Percentiles rank a stretch among this genome's conserved stretches.
phyloP scores from a whole-genome alignment of 2,797 vertebrate genomes.

The Acridotheres tristis region DNA sequence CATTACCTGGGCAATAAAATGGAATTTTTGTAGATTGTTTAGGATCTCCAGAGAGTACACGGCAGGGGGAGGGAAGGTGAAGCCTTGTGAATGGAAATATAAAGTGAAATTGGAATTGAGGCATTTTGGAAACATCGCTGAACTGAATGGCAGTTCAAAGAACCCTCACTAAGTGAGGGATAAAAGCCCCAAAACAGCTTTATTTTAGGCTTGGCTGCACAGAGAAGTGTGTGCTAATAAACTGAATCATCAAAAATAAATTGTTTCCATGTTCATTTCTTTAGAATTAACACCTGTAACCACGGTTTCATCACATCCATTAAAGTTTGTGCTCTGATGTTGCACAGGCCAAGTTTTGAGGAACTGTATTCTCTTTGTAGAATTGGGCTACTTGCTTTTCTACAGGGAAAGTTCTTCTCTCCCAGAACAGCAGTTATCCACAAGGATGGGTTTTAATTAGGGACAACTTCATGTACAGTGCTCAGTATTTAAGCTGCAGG shows the following conservation, averaged over 20 bases:
- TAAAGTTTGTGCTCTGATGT: neutral
- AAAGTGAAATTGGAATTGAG: constrained; percentile 26
- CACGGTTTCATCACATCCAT: neutral
- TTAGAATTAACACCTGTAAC: neutral
- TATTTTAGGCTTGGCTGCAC: constrained; percentile 34
- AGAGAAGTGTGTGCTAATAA: neutral
- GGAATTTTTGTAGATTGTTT: neutral
- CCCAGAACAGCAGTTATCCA: neutral
- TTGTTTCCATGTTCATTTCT: neutral
- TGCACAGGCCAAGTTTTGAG: neutral
- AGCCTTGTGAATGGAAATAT: neutral
- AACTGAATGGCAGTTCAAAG: constrained; percentile 31
- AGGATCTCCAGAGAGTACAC: neutral
- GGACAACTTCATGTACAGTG: neutral
- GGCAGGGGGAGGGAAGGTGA: neutral
- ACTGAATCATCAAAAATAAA: constrained; percentile 2
- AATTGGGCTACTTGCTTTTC: neutral
- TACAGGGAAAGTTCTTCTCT: neutral
- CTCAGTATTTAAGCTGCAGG: neutral
- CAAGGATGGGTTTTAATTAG: neutral
- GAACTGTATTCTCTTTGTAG: neutral
- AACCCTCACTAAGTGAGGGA: neutral
- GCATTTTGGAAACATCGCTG: neutral
- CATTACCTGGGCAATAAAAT: constrained; percentile 8
- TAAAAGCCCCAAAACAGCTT: constrained; percentile 15